phyloP scores from a whole-genome alignment of 2,797 vertebrate species.

The Onychomys leucogaster region DNA sequence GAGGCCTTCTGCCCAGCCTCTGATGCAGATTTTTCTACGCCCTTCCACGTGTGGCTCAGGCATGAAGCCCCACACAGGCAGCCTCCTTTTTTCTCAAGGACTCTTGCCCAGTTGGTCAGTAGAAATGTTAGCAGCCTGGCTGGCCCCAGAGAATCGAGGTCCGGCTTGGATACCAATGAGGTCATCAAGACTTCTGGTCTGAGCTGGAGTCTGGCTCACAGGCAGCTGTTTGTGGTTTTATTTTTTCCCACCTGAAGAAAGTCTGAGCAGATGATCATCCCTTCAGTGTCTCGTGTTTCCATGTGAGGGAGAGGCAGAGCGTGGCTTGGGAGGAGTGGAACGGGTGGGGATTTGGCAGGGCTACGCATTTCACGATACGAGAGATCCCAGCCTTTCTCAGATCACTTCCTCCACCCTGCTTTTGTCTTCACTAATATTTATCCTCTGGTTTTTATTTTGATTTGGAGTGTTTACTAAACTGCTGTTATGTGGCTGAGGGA shows the following conservation, averaged over 20 bases:
- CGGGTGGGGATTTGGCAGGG: conserved; percentile 26
- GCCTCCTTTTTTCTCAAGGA: not conserved
- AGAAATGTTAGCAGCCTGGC: not conserved
- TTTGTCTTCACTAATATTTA: conserved; percentile 87
- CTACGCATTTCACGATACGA: conserved; percentile 78
- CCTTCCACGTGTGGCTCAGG: not conserved
- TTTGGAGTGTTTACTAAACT: conserved; percentile 85
- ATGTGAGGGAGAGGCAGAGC: conserved; percentile 64
- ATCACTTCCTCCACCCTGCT: conserved; percentile 80
- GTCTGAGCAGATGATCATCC: conserved; percentile 73
- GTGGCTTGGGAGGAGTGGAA: conserved; percentile 69
- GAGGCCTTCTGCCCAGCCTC: not conserved
- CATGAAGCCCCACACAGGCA: not conserved
- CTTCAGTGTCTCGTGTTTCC: conserved; percentile 61
- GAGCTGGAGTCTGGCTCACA: conserved; percentile 52
- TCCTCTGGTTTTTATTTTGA: conserved; percentile 85
- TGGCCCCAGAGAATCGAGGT: conserved; percentile 1
- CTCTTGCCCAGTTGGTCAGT: not conserved
- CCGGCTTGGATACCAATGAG: conserved; percentile 46
- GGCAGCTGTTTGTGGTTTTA: conserved; percentile 79
- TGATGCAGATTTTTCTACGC: not conserved
- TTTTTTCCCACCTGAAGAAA: conserved; percentile 77
- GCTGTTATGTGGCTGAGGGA: conserved; percentile 85
- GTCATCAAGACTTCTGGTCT: conserved; percentile 39
- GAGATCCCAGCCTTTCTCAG: conserved; percentile 81